A percentile compares a stretch with the other conserved stretches of the same genome.
Conservation (phyloP, 2,888 invertebrate genomes). For the Drosophila emarginata region DNA sequence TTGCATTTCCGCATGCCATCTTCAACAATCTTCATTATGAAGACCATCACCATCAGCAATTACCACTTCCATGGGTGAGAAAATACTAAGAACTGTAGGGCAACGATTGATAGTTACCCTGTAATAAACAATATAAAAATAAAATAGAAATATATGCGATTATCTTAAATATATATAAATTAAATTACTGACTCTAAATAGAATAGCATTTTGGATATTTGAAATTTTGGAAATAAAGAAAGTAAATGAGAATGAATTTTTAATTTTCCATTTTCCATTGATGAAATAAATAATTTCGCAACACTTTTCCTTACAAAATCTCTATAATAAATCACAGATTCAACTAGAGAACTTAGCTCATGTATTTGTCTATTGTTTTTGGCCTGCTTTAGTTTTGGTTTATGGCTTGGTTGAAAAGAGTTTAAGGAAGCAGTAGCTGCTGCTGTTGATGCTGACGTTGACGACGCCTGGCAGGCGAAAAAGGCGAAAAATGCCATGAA, state of each 20-base stretch:
- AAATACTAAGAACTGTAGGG: constrained; percentile 33
- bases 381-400: constrained; percentile 16
- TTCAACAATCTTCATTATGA: background rate
- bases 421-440: constrained; percentile 16
- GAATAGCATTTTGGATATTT: too few species aligned
- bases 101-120: constrained; percentile 11
- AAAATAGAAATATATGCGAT: too few species aligned
- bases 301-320: background rate
- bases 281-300: background rate
- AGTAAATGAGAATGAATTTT: background rate
- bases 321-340: background rate
- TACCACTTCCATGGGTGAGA: constrained; percentile 18
- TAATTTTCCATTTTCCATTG: background rate
- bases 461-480: constrained; percentile 36
- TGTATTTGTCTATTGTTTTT: background rate
- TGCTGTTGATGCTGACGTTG: constrained; percentile 34
- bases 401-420: background rate
- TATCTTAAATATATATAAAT: too few species aligned
- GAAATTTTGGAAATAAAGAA: background rate
- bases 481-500: constrained; percentile 43
- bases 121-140: background rate
- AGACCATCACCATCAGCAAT: too few species aligned
- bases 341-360: background rate
- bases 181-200: too few species aligned
- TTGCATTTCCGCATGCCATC: constrained; percentile 56